Evolutionary conservation across 2,888 invertebrate genomes (phyloP), one percentile per base, ranked within the genome.

Genomic region (Mimumesa dahlbomi): DNA sequence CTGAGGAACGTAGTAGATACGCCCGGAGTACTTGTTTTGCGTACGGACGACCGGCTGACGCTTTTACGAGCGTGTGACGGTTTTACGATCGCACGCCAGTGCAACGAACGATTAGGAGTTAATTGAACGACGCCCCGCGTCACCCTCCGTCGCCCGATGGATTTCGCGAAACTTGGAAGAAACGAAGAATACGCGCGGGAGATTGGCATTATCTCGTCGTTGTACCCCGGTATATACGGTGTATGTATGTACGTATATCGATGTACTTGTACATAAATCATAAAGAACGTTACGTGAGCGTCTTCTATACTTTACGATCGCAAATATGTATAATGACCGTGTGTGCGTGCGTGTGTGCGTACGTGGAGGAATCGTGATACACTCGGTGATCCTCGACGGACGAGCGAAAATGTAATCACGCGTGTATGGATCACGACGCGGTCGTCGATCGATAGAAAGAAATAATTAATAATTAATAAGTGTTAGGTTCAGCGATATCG

Each of bases 21-120:
- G 22, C 40, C n/a, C n/a, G n/a, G 52, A n/a, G 11, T 29, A 59
- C 69, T 65, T 62, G 73, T 73, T 77, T 59, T 18, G 64, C 70
- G 58, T 21, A 49, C 58, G 48, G 59, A 58, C 45, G 49, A 31
- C 18, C 65, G 65, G 58, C 56, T 66, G 78, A 76, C 54, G 79
- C 34, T 65, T 79, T 79, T 79, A 79, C 79, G 79, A 73, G 45
- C 74, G 59, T 43, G 57, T 67, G 77, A 79, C 72, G 65, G 66
- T 72, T 77, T 79, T 79, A 79, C 69, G 77, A 74, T 49, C 64
- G 67, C 31, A 16, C 48, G 59, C 68, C 69, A 61, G 79, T 77
- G 79, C 79, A 79, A 79, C 78, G 79, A 67, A 79, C 80, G 79
- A 79, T 79, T 79, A 79, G 67, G 54, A 76, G 77, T 53, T 74